A percentile compares a stretch with the other conserved stretches of the same genome.
phyloP scores from a whole-genome alignment of 2,113 vertebrate genomes.

The Austrofundulus limnaeus region DNA sequence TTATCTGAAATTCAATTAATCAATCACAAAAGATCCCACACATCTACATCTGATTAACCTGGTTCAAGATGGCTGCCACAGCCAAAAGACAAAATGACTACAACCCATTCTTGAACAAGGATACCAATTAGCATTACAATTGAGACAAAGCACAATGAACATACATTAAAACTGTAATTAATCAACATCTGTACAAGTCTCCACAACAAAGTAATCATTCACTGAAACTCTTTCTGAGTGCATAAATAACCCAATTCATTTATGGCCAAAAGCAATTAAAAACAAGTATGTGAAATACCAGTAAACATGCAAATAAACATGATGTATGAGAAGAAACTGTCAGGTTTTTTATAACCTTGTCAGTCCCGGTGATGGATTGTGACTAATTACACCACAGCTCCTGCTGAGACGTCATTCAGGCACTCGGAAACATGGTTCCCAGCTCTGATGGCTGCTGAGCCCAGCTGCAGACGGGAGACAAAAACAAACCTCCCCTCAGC shows the following conservation, averaged over 20 bases:
- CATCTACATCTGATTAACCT: too few species aligned
- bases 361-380: slow-evolving; percentile 54
- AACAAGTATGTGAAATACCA: slow-evolving; percentile 12
- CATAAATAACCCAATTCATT: slow-evolving; percentile 6
- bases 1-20: too few species aligned
- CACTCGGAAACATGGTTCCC: slow-evolving; percentile 32
- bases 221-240: background rate
- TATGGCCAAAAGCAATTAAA: slow-evolving; percentile 19
- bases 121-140: background rate
- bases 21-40: too few species aligned
- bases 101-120: background rate
- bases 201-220: background rate
- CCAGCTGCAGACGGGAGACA: slow-evolving; percentile 17
- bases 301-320: slow-evolving; percentile 43
- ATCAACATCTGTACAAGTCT: background rate
- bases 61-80: too few species aligned
- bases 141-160: background rate
- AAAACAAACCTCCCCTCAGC: slow-evolving; percentile 39
- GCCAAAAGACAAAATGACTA: too few species aligned
- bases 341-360: slow-evolving; percentile 28
- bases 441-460: slow-evolving; percentile 25
- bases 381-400: slow-evolving; percentile 58
- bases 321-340: slow-evolving; percentile 32
- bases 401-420: slow-evolving; percentile 45
- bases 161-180: background rate